Evolutionary conservation across 1,140 invertebrate species (phyloP), one percentile per base, ranked within the genome.

Genomic region (Drosophila setifemur): DNA sequence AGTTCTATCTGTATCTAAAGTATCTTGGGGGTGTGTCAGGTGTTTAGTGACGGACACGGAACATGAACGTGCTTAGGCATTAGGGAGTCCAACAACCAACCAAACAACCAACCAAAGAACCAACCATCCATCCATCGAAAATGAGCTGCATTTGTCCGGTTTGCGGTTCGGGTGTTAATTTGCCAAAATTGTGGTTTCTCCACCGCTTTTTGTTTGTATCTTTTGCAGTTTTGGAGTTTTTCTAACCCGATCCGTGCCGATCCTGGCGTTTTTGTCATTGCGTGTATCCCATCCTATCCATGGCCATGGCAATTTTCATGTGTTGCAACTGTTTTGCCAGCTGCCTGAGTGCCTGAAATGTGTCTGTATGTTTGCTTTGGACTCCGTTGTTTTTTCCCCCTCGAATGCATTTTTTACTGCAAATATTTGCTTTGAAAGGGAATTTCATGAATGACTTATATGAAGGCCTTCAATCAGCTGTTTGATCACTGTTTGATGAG

Each of bases 61-160:
- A 82, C 78, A 69, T 57, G 69, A 45, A 76, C 81, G 81, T 87
- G 82, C 82, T 86, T 87, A 86, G 82, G 81, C 81, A 86, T 85
- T 85, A 81, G 82, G 76, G 75, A 86, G 68, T 75, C 70, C 29
- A 5, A 25, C n/a, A 28, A 28, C 39, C 7, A 4, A 58, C 39
- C 19, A 4, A 6, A 44, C 8, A 23, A 6, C 1, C 21, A 55
- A 23, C 9, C 40, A 28, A 16, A 23, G 31, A 3, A 6, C 9
- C 37, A 57, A 12, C 58, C 39, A 60, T 26, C 29, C 54, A 12
- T 18, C 23, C 64, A 49, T 53, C 47, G 5, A 35, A 63, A 63
- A 55, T 55, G 49, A 78, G 49, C 31, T 68, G 70, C 64, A 52
- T 63, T 67, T 77, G 43, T 12, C 47, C 16, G 21, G 40, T 25